These are phyloP conservation scores for Cardiocondyla obscurior DNA, from an alignment of 1,140 invertebrate species.

Conservation along the genomic window DNA sequence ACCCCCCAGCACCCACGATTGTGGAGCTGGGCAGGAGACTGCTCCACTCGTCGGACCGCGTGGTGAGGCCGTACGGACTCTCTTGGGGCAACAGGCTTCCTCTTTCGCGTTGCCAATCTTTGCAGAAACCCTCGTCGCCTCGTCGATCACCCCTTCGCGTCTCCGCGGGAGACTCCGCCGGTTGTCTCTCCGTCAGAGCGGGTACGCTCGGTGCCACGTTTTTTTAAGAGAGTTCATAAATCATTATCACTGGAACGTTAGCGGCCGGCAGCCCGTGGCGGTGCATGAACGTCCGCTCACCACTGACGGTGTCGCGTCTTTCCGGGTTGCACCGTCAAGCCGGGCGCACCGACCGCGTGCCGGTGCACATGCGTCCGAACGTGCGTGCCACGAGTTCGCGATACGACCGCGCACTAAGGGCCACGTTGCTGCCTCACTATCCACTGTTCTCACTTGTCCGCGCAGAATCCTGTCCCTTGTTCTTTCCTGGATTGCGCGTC, in stretches of 20 bases:
- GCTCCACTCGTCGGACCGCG: slow-evolving; percentile 84
- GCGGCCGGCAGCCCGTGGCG: slow-evolving; percentile 14
- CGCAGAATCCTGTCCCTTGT: neutral
- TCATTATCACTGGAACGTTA: slow-evolving; percentile 30
- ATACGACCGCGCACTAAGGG: slow-evolving; percentile 45
- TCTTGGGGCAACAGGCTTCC: slow-evolving; percentile 76
- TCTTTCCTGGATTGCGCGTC: neutral
- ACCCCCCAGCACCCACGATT: slow-evolving; percentile 83
- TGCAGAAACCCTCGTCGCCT: slow-evolving; percentile 43
- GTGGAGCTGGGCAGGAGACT: slow-evolving; percentile 84
- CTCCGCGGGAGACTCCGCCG: slow-evolving; percentile 47
- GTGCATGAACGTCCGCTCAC: slow-evolving; percentile 31
- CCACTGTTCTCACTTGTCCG: slow-evolving; percentile 39
- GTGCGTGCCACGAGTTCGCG: slow-evolving; percentile 36
- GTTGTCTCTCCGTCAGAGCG: slow-evolving; percentile 61
- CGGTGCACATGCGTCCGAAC: slow-evolving; percentile 57
- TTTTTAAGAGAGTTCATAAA: slow-evolving; percentile 58
- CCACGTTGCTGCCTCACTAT: slow-evolving; percentile 36
- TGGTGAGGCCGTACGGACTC: slow-evolving; percentile 81
- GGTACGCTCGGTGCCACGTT: slow-evolving; percentile 45
- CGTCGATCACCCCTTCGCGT: slow-evolving; percentile 49
- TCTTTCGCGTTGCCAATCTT: slow-evolving; percentile 65
- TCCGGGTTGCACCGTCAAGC: slow-evolving; percentile 51
- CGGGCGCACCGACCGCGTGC: slow-evolving; percentile 59
- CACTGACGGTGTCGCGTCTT: slow-evolving; percentile 37